Evolutionary conservation across 2,113 vertebrate genomes (phyloP), one percentile per base, ranked within the genome.

Genomic region (Poicephalus meyeri): DNA sequence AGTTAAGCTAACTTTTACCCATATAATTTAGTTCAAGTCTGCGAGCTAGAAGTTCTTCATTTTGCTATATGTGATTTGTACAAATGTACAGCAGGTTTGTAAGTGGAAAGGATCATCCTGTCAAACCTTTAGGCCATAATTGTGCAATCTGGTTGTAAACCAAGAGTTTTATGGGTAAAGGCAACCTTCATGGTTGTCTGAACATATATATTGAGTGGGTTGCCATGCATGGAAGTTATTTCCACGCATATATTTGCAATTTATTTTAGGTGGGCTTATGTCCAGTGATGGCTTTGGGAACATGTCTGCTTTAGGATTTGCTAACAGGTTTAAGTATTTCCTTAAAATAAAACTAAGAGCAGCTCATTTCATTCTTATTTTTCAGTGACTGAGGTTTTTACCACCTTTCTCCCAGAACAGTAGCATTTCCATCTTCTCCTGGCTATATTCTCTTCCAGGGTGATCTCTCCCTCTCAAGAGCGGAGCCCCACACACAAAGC

Each of bases 361-460:
- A 61, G 16, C 15, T 77, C 24, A 6, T 14, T 39, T 70, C 35
- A 2, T n/a, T 55, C 5, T 66, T 39, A 63, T 65, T 65, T 70
- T 69, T 5, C 17, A 46, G 24, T 31, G 10, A 3, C 16, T 61
- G 14, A 3, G 2, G 2, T 0, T 6, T 83, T 61, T 31, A 14
- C 33, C 37, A 19, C 11, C n/a, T 56, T 92, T 73, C 15, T 82
- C 15, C n/a, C 15, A 31, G 39, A 64, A 52, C 3, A 61, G 28
- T 16, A 58, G 23, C 17, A 37, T 21, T 76, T 79, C 33, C 14
- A n/a, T 58, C 28, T 66, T 58, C 52, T 31, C 52, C 29, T 81
- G 9, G 52, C 20, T 35, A 3, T 56, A 46, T 7, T 68, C 7
- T 41, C 21, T 15, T 91, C 47, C 91, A 2, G 1, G 33, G 31